Conservation (phyloP, 2,888 invertebrate species). For the Kryphioiulus occultus region DNA sequence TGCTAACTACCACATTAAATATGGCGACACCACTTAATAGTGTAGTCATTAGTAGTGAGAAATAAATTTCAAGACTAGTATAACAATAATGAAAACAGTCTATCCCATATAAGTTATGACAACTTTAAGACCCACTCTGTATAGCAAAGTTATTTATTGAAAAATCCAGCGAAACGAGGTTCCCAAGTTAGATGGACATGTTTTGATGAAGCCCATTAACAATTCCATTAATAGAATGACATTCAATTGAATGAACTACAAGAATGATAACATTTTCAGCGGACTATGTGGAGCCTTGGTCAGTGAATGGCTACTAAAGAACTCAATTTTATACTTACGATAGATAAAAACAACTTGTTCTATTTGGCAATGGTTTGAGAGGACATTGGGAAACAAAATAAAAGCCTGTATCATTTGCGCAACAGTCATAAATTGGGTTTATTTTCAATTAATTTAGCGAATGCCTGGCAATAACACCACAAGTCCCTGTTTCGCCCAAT, state of each 20-base stretch:
- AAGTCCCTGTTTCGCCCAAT: background rate
- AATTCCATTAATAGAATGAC: background rate
- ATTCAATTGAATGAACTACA: background rate
- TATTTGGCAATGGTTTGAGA: background rate
- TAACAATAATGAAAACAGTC: too few relatives aligned
- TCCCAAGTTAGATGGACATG: background rate
- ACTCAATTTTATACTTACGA: background rate
- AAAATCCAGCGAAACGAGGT: too few relatives aligned
- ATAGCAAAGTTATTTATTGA: too few relatives aligned
- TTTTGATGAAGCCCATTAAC: background rate
- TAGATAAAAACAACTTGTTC: background rate
- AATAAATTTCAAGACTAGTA: too few relatives aligned
- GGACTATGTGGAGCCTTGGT: background rate
- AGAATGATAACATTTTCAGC: background rate
- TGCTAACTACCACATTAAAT: too few relatives aligned
- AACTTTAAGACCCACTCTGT: too few relatives aligned
- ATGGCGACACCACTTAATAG: too few relatives aligned
- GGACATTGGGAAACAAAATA: background rate
- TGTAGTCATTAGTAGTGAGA: too few relatives aligned
- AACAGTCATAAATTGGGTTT: background rate
- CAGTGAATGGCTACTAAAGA: background rate
- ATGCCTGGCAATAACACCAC: background rate
- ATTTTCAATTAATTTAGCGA: conserved; percentile 6
- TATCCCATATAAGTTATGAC: too few relatives aligned
- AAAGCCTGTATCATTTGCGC: background rate